Evolutionary conservation across 53 echinoderm and acorn worm genomes (phyloP), one percentile per base, ranked within the genome.

Genomic region (Crossaster papposus): DNA sequence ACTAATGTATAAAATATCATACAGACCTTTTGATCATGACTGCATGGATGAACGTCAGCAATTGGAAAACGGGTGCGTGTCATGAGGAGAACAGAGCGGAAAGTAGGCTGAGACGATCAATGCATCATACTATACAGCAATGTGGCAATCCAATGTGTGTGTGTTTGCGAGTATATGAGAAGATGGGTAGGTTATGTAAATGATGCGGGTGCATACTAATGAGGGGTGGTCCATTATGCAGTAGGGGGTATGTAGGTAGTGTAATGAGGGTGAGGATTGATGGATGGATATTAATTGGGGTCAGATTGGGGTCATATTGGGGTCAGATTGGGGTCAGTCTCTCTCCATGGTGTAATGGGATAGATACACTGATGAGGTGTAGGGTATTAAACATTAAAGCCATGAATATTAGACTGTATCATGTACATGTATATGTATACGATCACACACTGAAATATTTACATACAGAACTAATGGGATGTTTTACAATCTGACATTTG

Each of bases 11-110:
- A 73, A 15, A 36, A 68, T 24, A 68, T 68, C 23, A 33, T 36
- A 85, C 85, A 50, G 71, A 85, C 85, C 85, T 85, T 85, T 71
- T 85, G 50, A 72, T 85, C 85, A 85, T 85, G 85, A 85, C 85
- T 72, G 85, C 85, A 38, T 73, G 85, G 85, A 44, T 85, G 51
- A 73, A 29, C 53, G 73, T 72, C 30, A 30, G 30, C 33, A 30
- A 30, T 23, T 18, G 51, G n/a, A 44, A 85, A 44, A 83, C 83
- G 7, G 71, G 64, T 36, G 58, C 17, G 15, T 58, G 17, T 58
- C 2, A 54, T 15, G 70, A 70, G 51, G 20, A 22, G 23, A 29
- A 44, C 4, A 63, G 81, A 15, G 68, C 15, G 10, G 35, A 78
- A n/a, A 28, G 51, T n/a, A 9, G 75, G 28, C 24, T n/a, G 0